A percentile compares a stretch with the other conserved stretches of the same genome.
phyloP scores from a whole-genome alignment of 2,797 vertebrate species.

The Brotula barbata region DNA sequence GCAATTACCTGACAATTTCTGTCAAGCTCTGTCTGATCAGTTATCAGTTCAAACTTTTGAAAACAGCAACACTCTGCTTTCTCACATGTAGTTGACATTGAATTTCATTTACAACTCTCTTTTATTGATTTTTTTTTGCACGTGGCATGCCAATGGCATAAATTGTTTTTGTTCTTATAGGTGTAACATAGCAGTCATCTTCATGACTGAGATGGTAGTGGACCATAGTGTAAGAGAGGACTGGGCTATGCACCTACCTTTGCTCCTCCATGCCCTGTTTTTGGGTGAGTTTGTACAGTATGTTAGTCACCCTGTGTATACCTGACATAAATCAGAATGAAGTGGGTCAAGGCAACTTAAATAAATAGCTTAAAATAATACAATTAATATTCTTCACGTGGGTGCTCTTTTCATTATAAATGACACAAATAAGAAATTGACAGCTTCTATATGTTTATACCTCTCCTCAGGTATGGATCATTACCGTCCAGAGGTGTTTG shows the following conservation, averaged over 20 bases:
- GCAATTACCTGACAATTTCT: no score
- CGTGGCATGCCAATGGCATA: neutral
- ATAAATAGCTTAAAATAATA: neutral
- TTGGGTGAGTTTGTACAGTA: slow-evolving; percentile 83
- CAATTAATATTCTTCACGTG: no score
- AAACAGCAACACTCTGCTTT: neutral
- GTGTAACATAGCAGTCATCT: slow-evolving; percentile 97
- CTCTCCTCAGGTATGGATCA: slow-evolving; percentile 90
- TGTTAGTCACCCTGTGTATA: neutral
- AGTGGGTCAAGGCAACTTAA: neutral
- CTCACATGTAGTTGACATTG: neutral
- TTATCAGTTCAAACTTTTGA: no score
- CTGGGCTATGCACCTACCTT: slow-evolving; percentile 94
- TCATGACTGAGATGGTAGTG: slow-evolving; percentile 99
- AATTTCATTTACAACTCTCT: neutral
- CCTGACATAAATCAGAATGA: neutral
- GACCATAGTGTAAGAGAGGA: slow-evolving; percentile 97
- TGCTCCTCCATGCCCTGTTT: slow-evolving; percentile 93
- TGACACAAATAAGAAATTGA: neutral
- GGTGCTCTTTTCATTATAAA: no score
- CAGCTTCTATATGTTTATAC: slow-evolving; percentile 8
- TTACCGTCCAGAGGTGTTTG: slow-evolving; percentile 95
- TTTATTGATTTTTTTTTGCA: neutral
- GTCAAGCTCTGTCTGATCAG: no score
- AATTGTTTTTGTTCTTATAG: slow-evolving; percentile 67